A percentile compares a stretch with the other conserved stretches of the same genome.
These are phyloP conservation scores for Chionis minor DNA, from an alignment of 2,113 vertebrate genomes.

Conservation along the genomic window DNA sequence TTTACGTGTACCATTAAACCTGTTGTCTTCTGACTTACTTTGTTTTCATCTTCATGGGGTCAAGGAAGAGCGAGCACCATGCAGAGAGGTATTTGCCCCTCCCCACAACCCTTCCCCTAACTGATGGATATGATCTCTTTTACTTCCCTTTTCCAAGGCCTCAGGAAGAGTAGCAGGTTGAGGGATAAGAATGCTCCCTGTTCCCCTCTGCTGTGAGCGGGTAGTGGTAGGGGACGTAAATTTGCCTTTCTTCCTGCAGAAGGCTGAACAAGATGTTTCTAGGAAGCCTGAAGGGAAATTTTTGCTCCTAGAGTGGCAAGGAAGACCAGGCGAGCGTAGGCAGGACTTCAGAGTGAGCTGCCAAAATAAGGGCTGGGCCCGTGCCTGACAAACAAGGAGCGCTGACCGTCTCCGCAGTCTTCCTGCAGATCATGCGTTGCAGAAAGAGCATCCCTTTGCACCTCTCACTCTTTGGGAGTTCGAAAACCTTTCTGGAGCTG, in stretches of 20 bases:
- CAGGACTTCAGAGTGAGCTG: background rate
- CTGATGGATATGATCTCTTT: background rate
- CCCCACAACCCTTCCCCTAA: background rate
- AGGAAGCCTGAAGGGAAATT: background rate
- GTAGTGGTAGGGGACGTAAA: background rate
- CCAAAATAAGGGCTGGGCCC: background rate
- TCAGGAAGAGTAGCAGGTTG: background rate
- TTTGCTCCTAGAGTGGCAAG: background rate
- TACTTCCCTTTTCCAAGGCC: background rate
- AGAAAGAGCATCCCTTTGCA: background rate
- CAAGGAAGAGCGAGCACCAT: rapidly evolving
- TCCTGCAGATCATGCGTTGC: background rate
- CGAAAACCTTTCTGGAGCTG: background rate
- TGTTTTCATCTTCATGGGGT: background rate
- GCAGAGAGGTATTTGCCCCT: background rate
- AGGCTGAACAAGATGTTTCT: background rate
- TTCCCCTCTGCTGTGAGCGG: background rate
- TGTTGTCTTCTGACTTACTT: background rate
- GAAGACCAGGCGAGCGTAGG: background rate
- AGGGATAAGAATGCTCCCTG: background rate
- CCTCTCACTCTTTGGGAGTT: background rate
- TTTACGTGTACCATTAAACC: background rate
- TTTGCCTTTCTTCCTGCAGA: background rate
- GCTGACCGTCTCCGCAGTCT: background rate
- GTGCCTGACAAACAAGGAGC: background rate